Conservation (phyloP, 92 coral and sea anemone species). For the Anthopleura xanthogrammica region DNA sequence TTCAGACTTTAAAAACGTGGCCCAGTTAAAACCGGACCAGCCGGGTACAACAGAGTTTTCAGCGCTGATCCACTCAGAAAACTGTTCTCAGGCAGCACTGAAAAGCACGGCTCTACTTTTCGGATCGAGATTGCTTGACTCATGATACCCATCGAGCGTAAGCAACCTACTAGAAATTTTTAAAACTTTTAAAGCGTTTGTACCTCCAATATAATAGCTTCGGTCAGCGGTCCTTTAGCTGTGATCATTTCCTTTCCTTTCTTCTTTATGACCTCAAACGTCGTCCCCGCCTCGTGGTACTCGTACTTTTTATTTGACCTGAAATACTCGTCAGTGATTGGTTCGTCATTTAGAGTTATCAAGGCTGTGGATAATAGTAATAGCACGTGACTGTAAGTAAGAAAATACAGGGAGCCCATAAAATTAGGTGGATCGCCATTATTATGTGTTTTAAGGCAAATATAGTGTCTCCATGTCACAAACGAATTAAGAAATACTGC, state of each 20-base stretch:
- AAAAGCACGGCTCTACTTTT: too few relatives aligned
- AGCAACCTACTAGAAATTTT: neutral
- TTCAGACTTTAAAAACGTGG: too few relatives aligned
- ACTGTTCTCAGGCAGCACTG: too few relatives aligned
- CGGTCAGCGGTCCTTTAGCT: slow-evolving; percentile 62
- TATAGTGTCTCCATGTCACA: too few relatives aligned
- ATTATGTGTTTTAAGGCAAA: too few relatives aligned
- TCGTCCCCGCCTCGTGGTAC: slow-evolving; percentile 60
- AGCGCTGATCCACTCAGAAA: too few relatives aligned
- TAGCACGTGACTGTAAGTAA: neutral
- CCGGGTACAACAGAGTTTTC: too few relatives aligned
- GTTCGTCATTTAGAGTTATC: neutral
- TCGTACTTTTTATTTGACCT: neutral
- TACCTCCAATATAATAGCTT: slow-evolving; percentile 48
- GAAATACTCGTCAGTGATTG: slow-evolving; percentile 7
- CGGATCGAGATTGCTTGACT: neutral
- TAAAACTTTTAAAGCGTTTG: neutral
- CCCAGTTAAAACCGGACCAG: too few relatives aligned
- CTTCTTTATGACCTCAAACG: slow-evolving; percentile 35
- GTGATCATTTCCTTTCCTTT: slow-evolving; percentile 45
- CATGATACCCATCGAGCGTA: too few relatives aligned
- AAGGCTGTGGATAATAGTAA: neutral
- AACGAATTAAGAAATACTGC: too few relatives aligned
- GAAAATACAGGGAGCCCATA: neutral
- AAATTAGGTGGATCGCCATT: too few relatives aligned